Conservation (phyloP, 30 jellyfish, hydroid and myxozoan species). For the Clytia hemisphaerica region DNA sequence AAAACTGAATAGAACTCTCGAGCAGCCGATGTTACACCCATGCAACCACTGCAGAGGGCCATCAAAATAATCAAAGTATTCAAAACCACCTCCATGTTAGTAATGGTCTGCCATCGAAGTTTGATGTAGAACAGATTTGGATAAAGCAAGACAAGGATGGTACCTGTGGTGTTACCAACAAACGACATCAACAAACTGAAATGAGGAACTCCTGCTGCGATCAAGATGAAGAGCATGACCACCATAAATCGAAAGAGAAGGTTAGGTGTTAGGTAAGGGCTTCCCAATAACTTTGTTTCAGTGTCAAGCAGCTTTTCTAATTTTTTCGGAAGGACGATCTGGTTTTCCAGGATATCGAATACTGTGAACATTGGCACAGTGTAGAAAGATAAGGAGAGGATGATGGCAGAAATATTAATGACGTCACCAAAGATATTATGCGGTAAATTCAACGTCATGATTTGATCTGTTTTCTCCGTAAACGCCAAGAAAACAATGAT, state of each 20-base stretch:
- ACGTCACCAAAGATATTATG: conserved; percentile 51
- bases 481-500: conserved; percentile 84
- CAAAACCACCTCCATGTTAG: conserved; percentile 57
- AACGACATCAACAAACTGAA: conserved; percentile 91
- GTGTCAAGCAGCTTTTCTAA: conserved; percentile 50
- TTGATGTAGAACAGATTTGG: conserved; percentile 75
- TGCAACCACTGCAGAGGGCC: conserved; percentile 66
- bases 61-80: conserved; percentile 62
- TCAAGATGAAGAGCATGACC: conserved; percentile 45
- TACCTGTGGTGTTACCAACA: conserved; percentile 87
- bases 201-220: conserved; percentile 85
- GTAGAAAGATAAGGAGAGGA: conserved; percentile 76
- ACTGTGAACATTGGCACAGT: conserved; percentile 91
- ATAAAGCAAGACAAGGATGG: conserved; percentile 61
- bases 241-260: conserved; percentile 58
- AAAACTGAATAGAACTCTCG: conserved; percentile 78
- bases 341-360: conserved; percentile 86
- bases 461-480: conserved; percentile 78
- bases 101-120: conserved; percentile 63
- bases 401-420: conserved; percentile 68
- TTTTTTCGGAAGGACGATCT: conserved; percentile 35
- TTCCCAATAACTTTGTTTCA: conserved; percentile 50
- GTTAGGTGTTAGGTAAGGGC: conserved; percentile 57
- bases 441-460: conserved; percentile 86
- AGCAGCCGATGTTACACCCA: conserved; percentile 81